These are phyloP conservation scores for Nothocercus nigrocapillus DNA, from an alignment of 2,113 vertebrate species.

Conservation along the genomic window DNA sequence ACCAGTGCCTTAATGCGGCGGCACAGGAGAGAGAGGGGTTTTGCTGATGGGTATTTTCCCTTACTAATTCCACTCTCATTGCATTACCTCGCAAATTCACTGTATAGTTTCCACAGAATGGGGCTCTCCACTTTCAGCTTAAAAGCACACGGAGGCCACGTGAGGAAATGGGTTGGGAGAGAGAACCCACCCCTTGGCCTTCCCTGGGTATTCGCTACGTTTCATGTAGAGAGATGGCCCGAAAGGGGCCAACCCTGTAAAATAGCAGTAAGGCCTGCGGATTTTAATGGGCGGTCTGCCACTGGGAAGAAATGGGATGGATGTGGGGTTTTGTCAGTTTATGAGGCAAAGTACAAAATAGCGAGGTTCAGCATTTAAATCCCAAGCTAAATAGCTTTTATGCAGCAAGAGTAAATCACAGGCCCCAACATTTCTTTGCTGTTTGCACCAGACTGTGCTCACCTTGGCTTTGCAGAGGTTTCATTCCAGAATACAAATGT, in stretches of 20 bases:
- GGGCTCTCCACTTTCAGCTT: background rate
- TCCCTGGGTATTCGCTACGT: background rate
- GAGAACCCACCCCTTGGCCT: background rate
- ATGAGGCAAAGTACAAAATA: background rate
- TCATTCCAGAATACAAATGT: background rate
- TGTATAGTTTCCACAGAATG: background rate
- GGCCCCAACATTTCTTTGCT: background rate
- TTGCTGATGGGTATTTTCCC: background rate
- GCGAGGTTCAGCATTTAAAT: background rate
- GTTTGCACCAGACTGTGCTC: background rate
- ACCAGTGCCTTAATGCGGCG: background rate
- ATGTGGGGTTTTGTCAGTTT: background rate
- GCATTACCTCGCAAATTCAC: rapidly evolving
- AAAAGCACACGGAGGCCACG: background rate
- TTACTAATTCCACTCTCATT: background rate
- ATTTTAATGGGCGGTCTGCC: background rate
- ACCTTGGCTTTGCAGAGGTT: background rate
- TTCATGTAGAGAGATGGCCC: background rate
- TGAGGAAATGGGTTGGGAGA: background rate
- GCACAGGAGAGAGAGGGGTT: background rate
- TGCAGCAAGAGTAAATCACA: background rate
- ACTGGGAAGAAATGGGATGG: background rate
- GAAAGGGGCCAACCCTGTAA: background rate
- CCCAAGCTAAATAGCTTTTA: background rate
- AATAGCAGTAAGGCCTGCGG: background rate